Evolutionary conservation across 2,888 invertebrate species (phyloP).

Genomic region (Lamellibrachia satsuma): DNA sequence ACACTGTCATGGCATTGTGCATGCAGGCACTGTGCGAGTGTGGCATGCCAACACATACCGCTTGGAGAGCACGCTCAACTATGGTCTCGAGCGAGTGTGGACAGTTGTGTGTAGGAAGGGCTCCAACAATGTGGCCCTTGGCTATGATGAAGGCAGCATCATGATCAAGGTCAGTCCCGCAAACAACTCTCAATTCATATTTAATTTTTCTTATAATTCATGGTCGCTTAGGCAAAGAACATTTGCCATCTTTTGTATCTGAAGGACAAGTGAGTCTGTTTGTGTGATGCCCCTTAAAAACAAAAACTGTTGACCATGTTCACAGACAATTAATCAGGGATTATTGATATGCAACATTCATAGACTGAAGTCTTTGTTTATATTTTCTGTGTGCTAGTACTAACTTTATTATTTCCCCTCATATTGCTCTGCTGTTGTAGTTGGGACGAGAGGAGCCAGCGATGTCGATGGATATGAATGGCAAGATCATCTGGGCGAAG

Average conservation of each 20-base stretch:
- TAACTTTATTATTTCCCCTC: no score
- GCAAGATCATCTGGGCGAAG: slow-evolving; percentile 98
- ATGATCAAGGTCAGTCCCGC: slow-evolving; percentile 77
- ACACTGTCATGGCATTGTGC: not conserved
- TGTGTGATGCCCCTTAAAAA: not conserved
- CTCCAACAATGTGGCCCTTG: slow-evolving; percentile 94
- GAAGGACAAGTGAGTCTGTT: not conserved
- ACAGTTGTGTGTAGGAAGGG: slow-evolving; percentile 91
- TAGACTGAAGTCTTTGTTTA: no score
- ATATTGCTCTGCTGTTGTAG: slow-evolving; percentile 46
- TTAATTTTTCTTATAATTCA: not conserved
- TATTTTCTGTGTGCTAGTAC: no score
- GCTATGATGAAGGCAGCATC: slow-evolving; percentile 97
- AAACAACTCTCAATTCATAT: not conserved
- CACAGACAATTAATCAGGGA: not conserved
- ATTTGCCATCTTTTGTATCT: not conserved
- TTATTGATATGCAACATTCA: no score
- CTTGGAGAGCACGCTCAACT: slow-evolving; percentile 94
- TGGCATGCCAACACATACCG: slow-evolving; percentile 99
- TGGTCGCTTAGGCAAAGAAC: not conserved
- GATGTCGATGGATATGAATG: slow-evolving; percentile 97
- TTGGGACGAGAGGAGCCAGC: slow-evolving; percentile 98
- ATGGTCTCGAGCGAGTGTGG: slow-evolving; percentile 98
- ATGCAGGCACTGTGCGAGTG: slow-evolving; percentile 86
- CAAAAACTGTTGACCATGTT: not conserved